Base-by-base conservation (phyloP, 2,888 invertebrate species). In the Embidobia sp. region DNA sequence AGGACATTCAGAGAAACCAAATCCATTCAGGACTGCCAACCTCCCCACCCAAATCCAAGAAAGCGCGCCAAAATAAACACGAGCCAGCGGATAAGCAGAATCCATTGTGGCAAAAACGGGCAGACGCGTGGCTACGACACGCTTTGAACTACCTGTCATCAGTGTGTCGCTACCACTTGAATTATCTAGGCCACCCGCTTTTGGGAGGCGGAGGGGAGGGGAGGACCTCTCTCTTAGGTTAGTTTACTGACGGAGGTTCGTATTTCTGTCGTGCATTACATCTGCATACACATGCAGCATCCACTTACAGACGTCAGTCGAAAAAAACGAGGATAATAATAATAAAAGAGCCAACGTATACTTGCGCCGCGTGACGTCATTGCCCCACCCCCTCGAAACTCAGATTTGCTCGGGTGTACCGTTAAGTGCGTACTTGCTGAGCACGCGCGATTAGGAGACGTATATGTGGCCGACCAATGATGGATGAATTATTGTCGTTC, bases 151-250 rank as follows among this genome's bases (percentile, higher is more conserved):
- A 59, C 55, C 67, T 55, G 67, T 61, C 64, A 69, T 69, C 64
- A 70, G 61, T 59, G 49, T 66, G 57, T 57, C 35, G 64, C 69
- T 70, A 59, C 64, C 64, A 76, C 76, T 76, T 64, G 70, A 76
- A 69, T 70, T 57, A 76, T 76, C 76, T 70, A 76, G 76, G 70
- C 76, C 76, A 69, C 55, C 61, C 40, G 63, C 42, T 75, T 72
- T 72, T 10, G 53, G 61, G 29, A 59, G 29, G 19, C 13, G 11
- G n/a, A n/a, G n/a, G n/a, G n/a, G n/a, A n/a, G n/a, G n/a, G n/a
- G n/a, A n/a, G n/a, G n/a, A n/a, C n/a, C n/a, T n/a, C n/a, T n/a
- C n/a, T n/a, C n/a, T n/a, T n/a, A n/a, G n/a, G n/a, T n/a, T n/a
- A n/a, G n/a, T n/a, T n/a, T n/a, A n/a, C n/a, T n/a, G n/a, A n/a